A percentile compares a stretch with the other conserved stretches of the same genome.
Conservation (phyloP, 2,113 vertebrate genomes). For the Poicephalus meyeri region DNA sequence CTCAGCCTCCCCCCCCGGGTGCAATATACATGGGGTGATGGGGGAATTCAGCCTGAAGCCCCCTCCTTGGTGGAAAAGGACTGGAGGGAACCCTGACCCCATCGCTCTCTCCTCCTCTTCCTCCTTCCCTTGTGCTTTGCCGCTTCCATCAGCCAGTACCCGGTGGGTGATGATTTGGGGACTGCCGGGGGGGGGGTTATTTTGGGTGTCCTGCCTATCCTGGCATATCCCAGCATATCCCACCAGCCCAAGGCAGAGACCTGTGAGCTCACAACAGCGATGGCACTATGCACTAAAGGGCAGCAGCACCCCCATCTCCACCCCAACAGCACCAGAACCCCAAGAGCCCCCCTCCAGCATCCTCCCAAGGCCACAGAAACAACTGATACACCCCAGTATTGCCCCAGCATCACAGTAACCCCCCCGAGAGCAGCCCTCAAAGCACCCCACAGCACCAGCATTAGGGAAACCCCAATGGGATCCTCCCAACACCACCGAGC, state of each 20-base stretch:
- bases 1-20: no score
- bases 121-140: not conserved
- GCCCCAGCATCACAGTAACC: not conserved
- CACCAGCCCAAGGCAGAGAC: not conserved
- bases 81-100: not conserved
- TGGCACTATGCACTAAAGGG: not conserved
- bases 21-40: accelerated
- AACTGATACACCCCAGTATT: not conserved
- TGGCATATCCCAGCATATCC: not conserved
- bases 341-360: not conserved
- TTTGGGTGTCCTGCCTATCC: not conserved
- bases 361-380: not conserved
- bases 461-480: no score
- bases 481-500: not conserved
- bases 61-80: accelerated
- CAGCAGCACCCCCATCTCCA: not conserved
- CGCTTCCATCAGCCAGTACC: not conserved
- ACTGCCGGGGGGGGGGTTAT: not conserved
- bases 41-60: not conserved
- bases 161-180: not conserved
- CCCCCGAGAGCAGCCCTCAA: not conserved
- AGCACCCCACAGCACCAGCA: no score
- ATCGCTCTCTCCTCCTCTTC: not conserved
- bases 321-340: not conserved
- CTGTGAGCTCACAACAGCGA: not conserved